Evolutionary conservation across 2,113 vertebrate species (phyloP).

Genomic region (Macquaria ambigua): DNA sequence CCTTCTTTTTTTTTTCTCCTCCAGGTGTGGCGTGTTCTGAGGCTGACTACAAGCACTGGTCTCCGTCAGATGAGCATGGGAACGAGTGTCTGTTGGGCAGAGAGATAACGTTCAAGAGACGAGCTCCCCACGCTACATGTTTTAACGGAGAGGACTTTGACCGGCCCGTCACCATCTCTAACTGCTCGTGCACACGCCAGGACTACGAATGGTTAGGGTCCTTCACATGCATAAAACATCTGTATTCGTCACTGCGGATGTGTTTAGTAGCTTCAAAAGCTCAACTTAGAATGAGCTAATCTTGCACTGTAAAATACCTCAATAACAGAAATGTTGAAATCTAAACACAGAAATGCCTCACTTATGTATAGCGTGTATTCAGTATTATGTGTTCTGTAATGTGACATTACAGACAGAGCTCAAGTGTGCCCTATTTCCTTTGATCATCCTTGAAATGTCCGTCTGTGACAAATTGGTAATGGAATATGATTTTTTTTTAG

Average conservation of each 20-base stretch:
- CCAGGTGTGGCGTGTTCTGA: conserved; percentile 95
- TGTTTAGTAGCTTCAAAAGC: too few species aligned
- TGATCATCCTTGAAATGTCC: too few species aligned
- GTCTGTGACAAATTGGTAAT: not conserved
- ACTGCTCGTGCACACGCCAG: conserved; percentile 96
- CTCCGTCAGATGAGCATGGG: conserved; percentile 94
- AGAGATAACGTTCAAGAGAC: conserved; percentile 93
- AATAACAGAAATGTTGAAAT: not conserved
- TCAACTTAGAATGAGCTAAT: not conserved
- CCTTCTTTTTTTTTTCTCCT: not conserved
- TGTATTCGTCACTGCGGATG: too few species aligned
- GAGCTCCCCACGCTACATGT: conserved; percentile 94
- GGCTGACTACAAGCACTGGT: conserved; percentile 97
- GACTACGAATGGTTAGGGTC: conserved; percentile 95
- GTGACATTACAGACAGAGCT: too few species aligned
- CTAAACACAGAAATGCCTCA: not conserved
- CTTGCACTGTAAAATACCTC: not conserved
- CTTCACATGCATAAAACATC: not conserved
- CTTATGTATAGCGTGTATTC: not conserved
- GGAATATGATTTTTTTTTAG: not conserved
- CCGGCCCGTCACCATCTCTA: conserved; percentile 91
- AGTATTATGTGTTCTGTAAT: too few species aligned
- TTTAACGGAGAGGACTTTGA: conserved; percentile 98
- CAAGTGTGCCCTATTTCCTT: too few species aligned
- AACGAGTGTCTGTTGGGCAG: conserved; percentile 95